Percentiles rank a stretch among this genome's conserved stretches.
Conservation (phyloP, 1,140 invertebrate genomes). For the Vanessa atalanta region DNA sequence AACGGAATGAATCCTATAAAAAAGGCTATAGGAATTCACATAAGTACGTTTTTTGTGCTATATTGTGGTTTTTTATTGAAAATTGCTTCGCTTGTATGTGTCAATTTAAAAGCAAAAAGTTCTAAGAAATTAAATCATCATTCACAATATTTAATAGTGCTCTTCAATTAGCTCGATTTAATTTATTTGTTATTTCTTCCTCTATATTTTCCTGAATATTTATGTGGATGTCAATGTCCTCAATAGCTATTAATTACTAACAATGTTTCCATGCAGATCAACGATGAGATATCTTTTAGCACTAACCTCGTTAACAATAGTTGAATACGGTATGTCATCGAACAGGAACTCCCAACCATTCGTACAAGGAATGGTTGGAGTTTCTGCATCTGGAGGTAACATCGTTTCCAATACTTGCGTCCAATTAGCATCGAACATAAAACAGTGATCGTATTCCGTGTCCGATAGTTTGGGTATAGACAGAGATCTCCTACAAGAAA, state of each 20-base stretch:
- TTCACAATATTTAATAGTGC: no score
- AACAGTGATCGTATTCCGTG: conserved; percentile 50
- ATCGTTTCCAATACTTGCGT: conserved; percentile 50
- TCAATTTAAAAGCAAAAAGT: no score
- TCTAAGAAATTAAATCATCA: no score
- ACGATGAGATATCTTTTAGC: neutral
- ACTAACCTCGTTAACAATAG: conserved; percentile 56
- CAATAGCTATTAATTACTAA: no score
- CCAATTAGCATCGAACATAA: conserved; percentile 57
- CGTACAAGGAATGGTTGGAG: conserved; percentile 42
- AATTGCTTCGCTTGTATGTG: no score
- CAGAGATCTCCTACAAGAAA: conserved; percentile 45
- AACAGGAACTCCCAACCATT: conserved; percentile 61
- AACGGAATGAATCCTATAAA: neutral
- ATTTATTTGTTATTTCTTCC: no score
- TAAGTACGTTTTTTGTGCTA: no score
- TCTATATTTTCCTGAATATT: no score
- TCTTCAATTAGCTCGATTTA: no score
- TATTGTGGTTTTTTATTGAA: no score
- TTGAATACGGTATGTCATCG: conserved; percentile 59
- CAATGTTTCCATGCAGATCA: no score
- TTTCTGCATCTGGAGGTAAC: conserved; percentile 43
- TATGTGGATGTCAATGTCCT: no score
- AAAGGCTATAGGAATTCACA: neutral
- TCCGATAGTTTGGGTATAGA: conserved; percentile 47